Percentiles rank a stretch among this genome's conserved stretches.
Evolutionary conservation across 2,888 invertebrate species (phyloP).

Genomic region (Athalia circularis): DNA sequence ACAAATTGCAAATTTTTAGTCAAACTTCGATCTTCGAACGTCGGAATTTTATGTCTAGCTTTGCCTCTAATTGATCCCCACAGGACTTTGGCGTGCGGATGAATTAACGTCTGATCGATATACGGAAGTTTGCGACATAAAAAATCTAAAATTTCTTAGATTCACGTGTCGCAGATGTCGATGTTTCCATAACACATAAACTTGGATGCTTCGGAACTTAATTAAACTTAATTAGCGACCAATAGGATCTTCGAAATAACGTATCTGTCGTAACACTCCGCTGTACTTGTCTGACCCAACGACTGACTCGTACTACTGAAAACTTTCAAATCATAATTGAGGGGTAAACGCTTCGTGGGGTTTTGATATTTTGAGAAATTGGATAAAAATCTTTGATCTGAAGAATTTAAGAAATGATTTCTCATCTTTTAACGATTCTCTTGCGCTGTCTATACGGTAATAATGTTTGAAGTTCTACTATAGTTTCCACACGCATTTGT

Average conservation of each 20-base stretch:
- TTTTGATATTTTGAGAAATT: too few relatives aligned
- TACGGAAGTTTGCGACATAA: neutral
- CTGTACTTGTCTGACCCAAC: constrained; percentile 10
- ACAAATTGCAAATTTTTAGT: too few relatives aligned
- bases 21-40: neutral
- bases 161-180: too few relatives aligned
- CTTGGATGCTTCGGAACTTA: constrained; percentile 4
- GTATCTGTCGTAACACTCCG: neutral
- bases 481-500: too few relatives aligned
- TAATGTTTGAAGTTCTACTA: too few relatives aligned
- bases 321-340: neutral
- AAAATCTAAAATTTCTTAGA: neutral
- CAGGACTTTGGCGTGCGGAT: neutral
- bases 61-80: neutral
- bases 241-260: constrained; percentile 18
- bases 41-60: neutral
- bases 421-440: too few relatives aligned
- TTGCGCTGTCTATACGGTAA: too few relatives aligned
- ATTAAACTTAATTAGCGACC: constrained; percentile 22
- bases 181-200: neutral
- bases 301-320: constrained; percentile 25
- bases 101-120: constrained; percentile 13
- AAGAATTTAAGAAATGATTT: too few relatives aligned
- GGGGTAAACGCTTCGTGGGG: too few relatives aligned
- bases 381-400: too few relatives aligned